A percentile compares a stretch with the other conserved stretches of the same genome.
These are phyloP conservation scores for Abramis brama DNA, from an alignment of 2,113 vertebrate species.

Conservation along the genomic window DNA sequence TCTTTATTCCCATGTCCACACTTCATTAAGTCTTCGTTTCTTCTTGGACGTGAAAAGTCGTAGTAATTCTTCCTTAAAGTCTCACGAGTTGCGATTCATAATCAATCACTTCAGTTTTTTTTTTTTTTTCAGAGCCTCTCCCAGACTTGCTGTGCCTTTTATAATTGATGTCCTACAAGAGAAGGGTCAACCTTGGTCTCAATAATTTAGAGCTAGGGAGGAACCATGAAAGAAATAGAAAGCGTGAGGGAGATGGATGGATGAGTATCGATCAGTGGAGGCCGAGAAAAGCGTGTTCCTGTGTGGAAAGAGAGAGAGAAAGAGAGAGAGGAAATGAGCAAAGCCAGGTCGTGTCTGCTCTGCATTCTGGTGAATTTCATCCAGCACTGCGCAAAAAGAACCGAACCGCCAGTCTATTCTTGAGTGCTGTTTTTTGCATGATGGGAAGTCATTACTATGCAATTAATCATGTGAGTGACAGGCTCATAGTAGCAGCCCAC, in stretches of 20 bases:
- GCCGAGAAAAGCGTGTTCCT: conserved; percentile 38
- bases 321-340: not conserved
- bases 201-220: conserved; percentile 42
- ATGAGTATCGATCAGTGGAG: conserved; percentile 43
- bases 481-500: conserved; percentile 3
- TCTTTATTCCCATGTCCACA: conserved; percentile 5
- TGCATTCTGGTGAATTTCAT: conserved; percentile 44
- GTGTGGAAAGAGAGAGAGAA: not conserved
- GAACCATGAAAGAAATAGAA: conserved; percentile 39
- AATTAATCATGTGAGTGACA: conserved; percentile 49
- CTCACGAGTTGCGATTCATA: conserved; percentile 41
- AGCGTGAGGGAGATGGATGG: conserved; percentile 49
- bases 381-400: conserved; percentile 34
- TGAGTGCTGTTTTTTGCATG: conserved; percentile 16
- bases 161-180: conserved; percentile 51
- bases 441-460: conserved; percentile 38
- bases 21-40: conserved; percentile 4
- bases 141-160: conserved; percentile 34
- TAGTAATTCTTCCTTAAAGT: conserved; percentile 27
- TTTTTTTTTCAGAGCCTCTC: conserved; percentile 9
- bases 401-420: conserved; percentile 25
- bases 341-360: not conserved
- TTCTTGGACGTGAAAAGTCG: conserved; percentile 1
- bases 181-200: conserved; percentile 50
- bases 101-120: conserved; percentile 25